Base-by-base conservation (phyloP, 2,888 invertebrate genomes). In the Xylota sylvarum region DNA sequence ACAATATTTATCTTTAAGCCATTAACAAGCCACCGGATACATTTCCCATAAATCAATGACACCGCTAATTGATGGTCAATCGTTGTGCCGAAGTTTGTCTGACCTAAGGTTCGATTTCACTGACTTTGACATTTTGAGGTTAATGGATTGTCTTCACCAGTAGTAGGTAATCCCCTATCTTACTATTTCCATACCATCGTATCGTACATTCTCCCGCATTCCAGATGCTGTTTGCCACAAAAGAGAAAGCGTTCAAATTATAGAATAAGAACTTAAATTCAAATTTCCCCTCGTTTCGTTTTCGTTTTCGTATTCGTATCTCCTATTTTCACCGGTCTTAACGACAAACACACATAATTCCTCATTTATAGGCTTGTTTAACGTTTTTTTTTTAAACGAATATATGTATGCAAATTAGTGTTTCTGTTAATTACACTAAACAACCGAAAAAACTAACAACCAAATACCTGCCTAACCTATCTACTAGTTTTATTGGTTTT, bases 101-200 rank as follows among this genome's bases (percentile, higher is more conserved):
- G 32, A 32, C 17, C 12, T 23, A 19, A 27, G 9, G 14, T 5
- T 7, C 32, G 32, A 32, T 30, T 32, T 56, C 56, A 56, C 56
- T 17, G 30, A 4, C 17, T 56, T 32, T 32, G 56, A 56, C 56
- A 56, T 30, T 56, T 56, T 56, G 56, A 56, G 56, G 56, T 32
- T 56, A 56, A 56, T 56, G 56, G 6, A 12, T 56, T 32, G 17
- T 55, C 30, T 55, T 23, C 27, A 30, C 30, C 14, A 30, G 27
- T 32, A 10, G 37, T 37, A n/a, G n/a, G n/a, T 12, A 56, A 56
- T 56, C 56, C 56, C 27, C 30, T 14, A n/a, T 30, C 30, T 17
- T 3, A 43, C 30, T 55, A 52, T 9, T 27, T n/a, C n/a, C 12
- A 30, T 4, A 52, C n/a, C n/a, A n/a, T 5, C 27, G n/a, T n/a